Conservation (phyloP, 2,888 invertebrate genomes). For the Drosophila neotestacea region DNA sequence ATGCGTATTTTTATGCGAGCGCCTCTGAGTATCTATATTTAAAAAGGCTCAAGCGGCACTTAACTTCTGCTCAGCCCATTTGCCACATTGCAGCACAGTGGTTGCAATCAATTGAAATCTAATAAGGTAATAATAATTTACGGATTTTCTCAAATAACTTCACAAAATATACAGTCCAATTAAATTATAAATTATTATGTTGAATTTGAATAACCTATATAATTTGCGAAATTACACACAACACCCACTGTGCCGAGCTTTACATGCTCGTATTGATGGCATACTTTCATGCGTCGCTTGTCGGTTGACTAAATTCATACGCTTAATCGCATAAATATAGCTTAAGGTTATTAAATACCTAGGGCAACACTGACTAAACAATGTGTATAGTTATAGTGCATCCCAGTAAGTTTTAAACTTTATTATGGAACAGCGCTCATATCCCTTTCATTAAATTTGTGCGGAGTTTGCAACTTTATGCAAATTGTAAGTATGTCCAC, state of each 20-base stretch:
- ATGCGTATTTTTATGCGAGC: constrained; percentile 58
- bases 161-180: not conserved
- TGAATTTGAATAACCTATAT: not conserved
- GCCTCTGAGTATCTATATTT: constrained; percentile 60
- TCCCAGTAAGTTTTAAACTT: not conserved
- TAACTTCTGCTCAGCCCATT: constrained; percentile 65
- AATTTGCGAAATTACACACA: not conserved
- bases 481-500: not conserved
- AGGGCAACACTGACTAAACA: constrained; percentile 32
- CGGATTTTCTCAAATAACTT: not conserved
- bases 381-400: not conserved
- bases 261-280: constrained; percentile 14
- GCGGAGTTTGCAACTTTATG: not conserved
- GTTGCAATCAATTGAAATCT: not conserved
- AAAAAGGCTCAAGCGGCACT: constrained; percentile 76
- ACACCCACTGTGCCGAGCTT: constrained; percentile 32
- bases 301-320: constrained; percentile 55
- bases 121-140: not conserved
- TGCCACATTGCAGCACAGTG: constrained; percentile 37
- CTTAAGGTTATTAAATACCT: constrained; percentile 52
- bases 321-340: constrained; percentile 71
- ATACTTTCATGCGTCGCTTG: constrained; percentile 50
- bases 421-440: not conserved
- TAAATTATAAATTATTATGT: not conserved
- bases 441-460: constrained; percentile 1